phyloP scores from a whole-genome alignment of 1,140 invertebrate species.

The Linepithema humile region DNA sequence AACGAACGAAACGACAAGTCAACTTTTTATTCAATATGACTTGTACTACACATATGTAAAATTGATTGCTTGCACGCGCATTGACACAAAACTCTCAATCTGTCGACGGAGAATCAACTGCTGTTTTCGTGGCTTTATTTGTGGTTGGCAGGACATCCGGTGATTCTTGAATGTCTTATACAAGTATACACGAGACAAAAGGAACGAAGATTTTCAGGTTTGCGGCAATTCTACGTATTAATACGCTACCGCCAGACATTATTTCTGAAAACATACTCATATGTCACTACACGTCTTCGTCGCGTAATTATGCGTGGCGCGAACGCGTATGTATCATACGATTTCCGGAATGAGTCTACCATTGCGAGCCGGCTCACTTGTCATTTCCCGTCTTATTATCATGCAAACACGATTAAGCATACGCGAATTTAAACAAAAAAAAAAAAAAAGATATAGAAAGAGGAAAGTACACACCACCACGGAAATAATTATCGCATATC shows the following conservation, averaged over 20 bases:
- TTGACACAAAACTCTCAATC: neutral
- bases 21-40: neutral
- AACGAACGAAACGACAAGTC: slow-evolving; percentile 10
- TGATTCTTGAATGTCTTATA: neutral
- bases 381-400: slow-evolving; percentile 71
- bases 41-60: neutral
- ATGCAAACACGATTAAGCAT: slow-evolving; percentile 29
- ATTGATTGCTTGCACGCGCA: neutral
- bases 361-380: slow-evolving; percentile 56
- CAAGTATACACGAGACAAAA: neutral
- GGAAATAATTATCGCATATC: slow-evolving; percentile 10
- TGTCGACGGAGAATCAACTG: neutral
- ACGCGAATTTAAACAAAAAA: neutral
- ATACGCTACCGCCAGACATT: neutral
- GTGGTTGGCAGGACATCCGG: neutral
- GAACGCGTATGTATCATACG: slow-evolving; percentile 34
- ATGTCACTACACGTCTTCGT: neutral
- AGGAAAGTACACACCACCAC: neutral
- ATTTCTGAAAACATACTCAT: neutral
- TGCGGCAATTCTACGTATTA: neutral
- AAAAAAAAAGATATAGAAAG: neutral
- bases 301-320: slow-evolving; percentile 39
- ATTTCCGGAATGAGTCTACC: slow-evolving; percentile 66
- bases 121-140: neutral
- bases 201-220: neutral